These are phyloP conservation scores for Strigamia transsilvanica DNA, from an alignment of 2,888 invertebrate species.

Conservation along the genomic window DNA sequence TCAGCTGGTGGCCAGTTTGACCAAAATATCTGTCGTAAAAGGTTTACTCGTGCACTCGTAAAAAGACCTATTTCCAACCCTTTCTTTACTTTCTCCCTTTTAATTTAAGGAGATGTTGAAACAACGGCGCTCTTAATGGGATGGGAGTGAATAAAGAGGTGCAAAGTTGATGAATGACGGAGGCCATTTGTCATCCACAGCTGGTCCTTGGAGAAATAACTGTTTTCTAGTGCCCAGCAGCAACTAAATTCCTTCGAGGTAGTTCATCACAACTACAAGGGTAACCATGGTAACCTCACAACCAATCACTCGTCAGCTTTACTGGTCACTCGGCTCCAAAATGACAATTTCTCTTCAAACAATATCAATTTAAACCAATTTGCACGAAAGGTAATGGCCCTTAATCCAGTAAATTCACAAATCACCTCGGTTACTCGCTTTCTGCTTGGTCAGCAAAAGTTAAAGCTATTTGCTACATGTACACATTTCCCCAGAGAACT, in stretches of 20 bases:
- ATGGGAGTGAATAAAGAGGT: background rate
- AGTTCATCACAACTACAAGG: background rate
- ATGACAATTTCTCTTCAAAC: conserved; percentile 3
- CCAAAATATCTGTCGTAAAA: conserved; percentile 8
- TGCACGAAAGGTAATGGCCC: background rate
- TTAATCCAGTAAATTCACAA: background rate
- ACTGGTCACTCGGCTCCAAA: background rate
- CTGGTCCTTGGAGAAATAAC: background rate
- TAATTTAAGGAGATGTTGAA: background rate
- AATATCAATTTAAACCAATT: background rate
- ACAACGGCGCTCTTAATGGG: background rate
- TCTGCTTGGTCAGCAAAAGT: no score
- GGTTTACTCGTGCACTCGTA: background rate
- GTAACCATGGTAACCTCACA: background rate
- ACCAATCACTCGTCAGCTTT: background rate
- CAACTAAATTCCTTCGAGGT: background rate
- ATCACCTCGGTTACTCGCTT: no score
- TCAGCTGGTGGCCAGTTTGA: conserved; percentile 8
- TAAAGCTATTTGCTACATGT: no score
- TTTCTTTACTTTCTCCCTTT: background rate
- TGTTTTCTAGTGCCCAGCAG: background rate
- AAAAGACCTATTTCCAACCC: background rate
- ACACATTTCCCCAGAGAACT: no score
- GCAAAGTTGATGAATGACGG: background rate
- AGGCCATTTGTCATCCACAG: background rate